Evolutionary conservation across 2,113 vertebrate species (phyloP), one percentile per base, ranked within the genome.

Genomic region (Salvator merianae): DNA sequence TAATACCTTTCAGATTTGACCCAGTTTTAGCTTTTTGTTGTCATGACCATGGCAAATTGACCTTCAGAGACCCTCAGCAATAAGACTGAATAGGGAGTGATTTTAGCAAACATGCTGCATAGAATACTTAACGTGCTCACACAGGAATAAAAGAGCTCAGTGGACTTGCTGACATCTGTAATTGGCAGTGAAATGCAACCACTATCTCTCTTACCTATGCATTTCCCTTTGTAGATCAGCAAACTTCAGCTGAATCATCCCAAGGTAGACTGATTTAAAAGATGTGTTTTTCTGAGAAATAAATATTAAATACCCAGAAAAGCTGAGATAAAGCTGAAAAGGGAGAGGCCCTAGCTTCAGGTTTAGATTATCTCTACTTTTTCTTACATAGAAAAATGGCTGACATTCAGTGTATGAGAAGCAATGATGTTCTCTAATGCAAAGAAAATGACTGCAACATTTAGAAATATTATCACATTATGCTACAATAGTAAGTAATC

Each of bases 1-100:
- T 90, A 93, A 95, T 93, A 94, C 94, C 94, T 95, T 96, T 95
- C 94, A 91, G 92, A 95, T 96, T 94, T 95, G 94, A 96, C 96
- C 95, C 95, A 95, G 91, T 95, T 96, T 95, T 94, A 87, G 91
- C 92, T 95, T 85, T 66, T 94, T 94, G 95, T 96, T 96, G 94
- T 94, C 92, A 94, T 93, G 93, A 93, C 93, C 88, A 77, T 93
- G 93, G 95, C 93, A 93, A 94, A 95, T 94, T 73, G 93, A 93
- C 95, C 94, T 94, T 87, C 83, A 92, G 95, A 93, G 94, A 92
- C 93, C 95, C 93, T 93, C 89, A 81, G 93, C 91, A 86, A 92
- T 47, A 43, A 92, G 91, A 77, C 93, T 93, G 92, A 93, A 91
- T 92, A 84, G 92, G 93, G 92, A 91, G 87, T 92, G 94, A 93